These are phyloP conservation scores for Schlechtendalia chinensis DNA, from an alignment of 1,140 invertebrate genomes.

Conservation along the genomic window DNA sequence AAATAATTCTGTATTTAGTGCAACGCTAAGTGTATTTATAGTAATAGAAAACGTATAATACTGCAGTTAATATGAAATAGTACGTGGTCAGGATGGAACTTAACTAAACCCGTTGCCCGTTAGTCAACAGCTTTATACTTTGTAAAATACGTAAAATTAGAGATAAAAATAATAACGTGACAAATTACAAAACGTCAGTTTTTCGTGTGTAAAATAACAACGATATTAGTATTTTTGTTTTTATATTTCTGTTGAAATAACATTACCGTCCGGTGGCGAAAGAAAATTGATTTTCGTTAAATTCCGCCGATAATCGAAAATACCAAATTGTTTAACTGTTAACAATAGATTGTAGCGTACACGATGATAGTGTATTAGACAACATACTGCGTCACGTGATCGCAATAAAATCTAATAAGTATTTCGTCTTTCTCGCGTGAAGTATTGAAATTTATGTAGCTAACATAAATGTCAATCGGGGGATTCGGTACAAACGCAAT, in stretches of 20 bases:
- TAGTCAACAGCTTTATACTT: not conserved
- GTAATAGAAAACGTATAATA: not conserved
- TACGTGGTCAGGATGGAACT: not conserved
- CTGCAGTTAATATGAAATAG: slow-evolving; percentile 7
- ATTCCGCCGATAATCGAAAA: not conserved
- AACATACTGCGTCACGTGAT: too few relatives aligned
- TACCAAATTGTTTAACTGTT: not conserved
- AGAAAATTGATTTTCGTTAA: not conserved
- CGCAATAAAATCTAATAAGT: too few relatives aligned
- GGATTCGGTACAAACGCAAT: too few relatives aligned
- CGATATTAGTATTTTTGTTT: not conserved
- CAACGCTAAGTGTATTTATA: not conserved
- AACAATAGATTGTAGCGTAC: not conserved
- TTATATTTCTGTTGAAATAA: slow-evolving; percentile 8
- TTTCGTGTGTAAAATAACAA: not conserved
- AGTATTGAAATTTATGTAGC: too few relatives aligned
- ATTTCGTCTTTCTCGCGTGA: too few relatives aligned
- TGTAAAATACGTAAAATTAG: not conserved
- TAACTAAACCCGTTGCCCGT: slow-evolving; percentile 3
- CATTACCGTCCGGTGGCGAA: not conserved
- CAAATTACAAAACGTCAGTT: not conserved
- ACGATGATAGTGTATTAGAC: not conserved
- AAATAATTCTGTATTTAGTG: not conserved
- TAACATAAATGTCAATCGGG: too few relatives aligned
- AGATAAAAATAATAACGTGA: not conserved